Evolutionary conservation across 2,888 invertebrate species (phyloP), one percentile per base, ranked within the genome.

Genomic region (Chymomyza amoena): DNA sequence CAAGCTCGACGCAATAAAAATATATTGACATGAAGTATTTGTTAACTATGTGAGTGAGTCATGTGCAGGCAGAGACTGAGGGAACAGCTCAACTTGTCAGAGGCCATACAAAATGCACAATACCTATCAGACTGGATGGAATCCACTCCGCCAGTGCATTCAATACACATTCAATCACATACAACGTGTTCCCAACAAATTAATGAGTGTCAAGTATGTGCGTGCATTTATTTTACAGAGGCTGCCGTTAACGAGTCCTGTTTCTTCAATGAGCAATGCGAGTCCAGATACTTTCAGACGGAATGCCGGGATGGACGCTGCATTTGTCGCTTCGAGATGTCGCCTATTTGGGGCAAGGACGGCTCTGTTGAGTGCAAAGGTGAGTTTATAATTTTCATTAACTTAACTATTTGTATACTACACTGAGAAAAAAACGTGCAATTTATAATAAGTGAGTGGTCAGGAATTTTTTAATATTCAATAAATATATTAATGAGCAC

Each of bases 181-280:
- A 45, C 39, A 4, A 45, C 39, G 1, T 45, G 39, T 45, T 45
- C 6, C 4, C 39, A 13, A 13, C 39, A 45, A 13, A 13, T 45
- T 45, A 45, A 45, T 45, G 39, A 45, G 39, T 45, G 10, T 45
- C 39, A 45, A 45, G 13, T 13, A 45, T 45, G 39, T 45, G 39
- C 39, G 16, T 20, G 54, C 20, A 54, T 54, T 20, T 57, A 32
- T 50, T 28, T 32, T 63, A 18, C 94, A 97, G 97, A 94, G 91
- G 95, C 94, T 64, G 93, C 94, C 78, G 94, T 97, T 87, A 97
- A 97, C 93, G 96, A 96, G 90, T 93, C 95, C 60, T 97, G 97
- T 89, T 94, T 94, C 90, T 97, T 97, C 93, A 95, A 94, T 91
- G 96, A 96, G 90, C 96, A 97, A 92, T 97, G 97, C 92, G 96